A percentile compares a stretch with the other conserved stretches of the same genome.
Evolutionary conservation across 2,113 vertebrate genomes (phyloP).

Genomic region (Trichechus manatus): DNA sequence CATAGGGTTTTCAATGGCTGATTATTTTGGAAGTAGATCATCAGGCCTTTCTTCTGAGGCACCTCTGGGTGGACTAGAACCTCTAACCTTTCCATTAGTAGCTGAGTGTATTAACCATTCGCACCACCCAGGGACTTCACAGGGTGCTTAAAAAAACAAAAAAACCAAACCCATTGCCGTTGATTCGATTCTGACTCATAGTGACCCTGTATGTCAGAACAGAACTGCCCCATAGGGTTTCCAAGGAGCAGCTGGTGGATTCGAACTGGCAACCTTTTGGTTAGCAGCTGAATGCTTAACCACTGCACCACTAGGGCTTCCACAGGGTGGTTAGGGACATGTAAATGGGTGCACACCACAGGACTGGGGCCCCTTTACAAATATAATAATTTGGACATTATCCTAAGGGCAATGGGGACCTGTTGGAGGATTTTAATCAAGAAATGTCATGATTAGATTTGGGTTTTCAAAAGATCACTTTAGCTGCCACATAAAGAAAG

Average conservation of each 20-base stretch:
- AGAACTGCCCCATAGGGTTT: too few species aligned
- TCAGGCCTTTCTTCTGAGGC: background rate
- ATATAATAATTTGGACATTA: conserved; percentile 47
- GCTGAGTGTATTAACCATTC: background rate
- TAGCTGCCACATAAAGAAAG: background rate
- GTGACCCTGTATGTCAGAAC: too few species aligned
- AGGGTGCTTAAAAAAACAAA: too few species aligned
- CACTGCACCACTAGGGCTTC: too few species aligned
- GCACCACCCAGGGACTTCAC: too few species aligned
- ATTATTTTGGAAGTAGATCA: background rate
- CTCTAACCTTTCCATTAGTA: background rate
- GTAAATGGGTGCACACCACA: background rate
- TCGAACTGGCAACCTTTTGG: too few species aligned
- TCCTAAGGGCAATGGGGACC: conserved; percentile 17
- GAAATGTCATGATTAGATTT: conserved; percentile 64
- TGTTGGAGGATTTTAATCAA: conserved; percentile 66
- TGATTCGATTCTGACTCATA: too few species aligned
- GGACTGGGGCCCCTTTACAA: background rate
- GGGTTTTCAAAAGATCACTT: conserved; percentile 59
- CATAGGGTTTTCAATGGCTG: background rate
- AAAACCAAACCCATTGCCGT: too few species aligned
- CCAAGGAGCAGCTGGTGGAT: too few species aligned
- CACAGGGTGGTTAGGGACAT: background rate
- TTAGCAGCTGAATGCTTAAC: too few species aligned
- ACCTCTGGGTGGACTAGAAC: background rate